A percentile compares a stretch with the other conserved stretches of the same genome.
Conservation (phyloP, 1,140 invertebrate genomes). For the Calliphora vicina region DNA sequence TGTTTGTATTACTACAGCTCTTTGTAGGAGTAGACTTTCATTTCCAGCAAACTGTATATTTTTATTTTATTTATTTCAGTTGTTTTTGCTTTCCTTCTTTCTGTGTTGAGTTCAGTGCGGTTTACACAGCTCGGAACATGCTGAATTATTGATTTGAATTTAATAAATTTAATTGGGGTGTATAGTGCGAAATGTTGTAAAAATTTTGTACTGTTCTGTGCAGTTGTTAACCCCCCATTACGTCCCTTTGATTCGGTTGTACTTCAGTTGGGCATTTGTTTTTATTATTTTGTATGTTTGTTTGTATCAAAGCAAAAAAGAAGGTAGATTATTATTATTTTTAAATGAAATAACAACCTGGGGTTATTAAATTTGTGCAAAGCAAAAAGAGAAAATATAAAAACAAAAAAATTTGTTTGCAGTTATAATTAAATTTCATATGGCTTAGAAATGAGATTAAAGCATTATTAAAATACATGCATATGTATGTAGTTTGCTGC, state of each 20-base stretch:
- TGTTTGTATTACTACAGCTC: no score
- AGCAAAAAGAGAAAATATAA: background rate
- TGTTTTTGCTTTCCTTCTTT: background rate
- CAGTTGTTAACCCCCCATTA: background rate
- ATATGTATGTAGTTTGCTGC: background rate
- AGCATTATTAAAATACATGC: background rate
- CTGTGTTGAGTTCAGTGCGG: background rate
- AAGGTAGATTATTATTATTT: background rate
- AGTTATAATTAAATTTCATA: background rate
- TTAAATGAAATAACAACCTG: background rate
- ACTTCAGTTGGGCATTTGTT: no score
- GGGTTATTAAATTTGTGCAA: background rate
- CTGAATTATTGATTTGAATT: slow-evolving; percentile 53
- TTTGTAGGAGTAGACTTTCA: no score
- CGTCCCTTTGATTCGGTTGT: background rate
- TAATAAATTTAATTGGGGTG: slow-evolving; percentile 54
- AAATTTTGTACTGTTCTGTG: background rate
- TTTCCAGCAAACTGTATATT: background rate
- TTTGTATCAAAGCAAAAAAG: background rate
- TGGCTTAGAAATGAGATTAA: background rate
- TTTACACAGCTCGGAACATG: slow-evolving; percentile 35
- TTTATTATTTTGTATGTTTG: background rate
- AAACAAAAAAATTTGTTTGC: background rate
- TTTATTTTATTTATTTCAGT: background rate
- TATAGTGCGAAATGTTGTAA: slow-evolving; percentile 27